Base-by-base conservation (phyloP, 2,113 vertebrate genomes). In the Alosa alosa region DNA sequence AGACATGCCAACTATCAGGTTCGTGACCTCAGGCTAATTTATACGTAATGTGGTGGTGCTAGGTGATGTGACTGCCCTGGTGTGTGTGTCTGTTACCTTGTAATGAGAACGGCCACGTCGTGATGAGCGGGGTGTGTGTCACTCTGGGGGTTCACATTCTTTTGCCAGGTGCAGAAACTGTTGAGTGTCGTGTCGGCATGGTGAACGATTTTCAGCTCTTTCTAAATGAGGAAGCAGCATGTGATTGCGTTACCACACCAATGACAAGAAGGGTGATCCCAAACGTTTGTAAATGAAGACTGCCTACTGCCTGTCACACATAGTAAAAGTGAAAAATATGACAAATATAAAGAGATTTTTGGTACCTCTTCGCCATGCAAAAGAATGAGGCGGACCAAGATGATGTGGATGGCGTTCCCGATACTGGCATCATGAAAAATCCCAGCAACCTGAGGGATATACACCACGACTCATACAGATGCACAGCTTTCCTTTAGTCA, bases 81-180 rank as follows among this genome's bases (percentile, higher is more conserved):
- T 52, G 50, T 84, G 10, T 82, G 45, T 81, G 85, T 86, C 55
- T 36, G 84, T 84, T 83, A 96, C 98, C 98, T 97, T 87, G 98
- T 99, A 39, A 99, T 92, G 86, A 99, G 94, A 55, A 99, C 96
- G 0, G 98, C 98, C 39, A 99, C 94, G 0, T 99, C 98, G 0
- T 99, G 98, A 88, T 99, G 98, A n/a, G 95, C 96, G 0, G 98
- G 97, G 86, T 97, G 97, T n/a, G 96, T 91, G 84, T 99, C 98
- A 52, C 97, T 97, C 93, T 97, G 97, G 1, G 97, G 97, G 86
- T 99, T 99, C 84, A 99, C 94, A 84, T 95, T 98, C 91, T 99
- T 99, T 92, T 99, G 98, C 98, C 98, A 99, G 82, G 97, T 97
- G 90, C 98, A 99, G 95, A 99, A 99, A 91, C 98, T 99, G 88